Conservation (phyloP, 2,113 vertebrate genomes). For the Drymodes brunneopygia region DNA sequence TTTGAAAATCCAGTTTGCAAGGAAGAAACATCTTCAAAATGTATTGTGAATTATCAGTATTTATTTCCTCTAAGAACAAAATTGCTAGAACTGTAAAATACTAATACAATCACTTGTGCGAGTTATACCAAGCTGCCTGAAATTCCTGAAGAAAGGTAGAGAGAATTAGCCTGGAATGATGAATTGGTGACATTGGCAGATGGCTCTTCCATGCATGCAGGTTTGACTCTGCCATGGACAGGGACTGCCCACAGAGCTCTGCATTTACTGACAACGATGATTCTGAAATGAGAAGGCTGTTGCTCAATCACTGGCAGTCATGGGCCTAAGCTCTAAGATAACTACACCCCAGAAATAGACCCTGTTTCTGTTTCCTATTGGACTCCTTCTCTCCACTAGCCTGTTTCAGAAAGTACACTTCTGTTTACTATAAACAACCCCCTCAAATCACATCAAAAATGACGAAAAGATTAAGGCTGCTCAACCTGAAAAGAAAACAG, state of each 20-base stretch:
- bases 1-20: neutral
- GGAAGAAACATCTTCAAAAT: neutral
- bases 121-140: neutral
- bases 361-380: neutral
- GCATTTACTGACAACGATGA: neutral
- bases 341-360: neutral
- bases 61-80: neutral
- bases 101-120: neutral
- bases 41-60: neutral
- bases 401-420: neutral
- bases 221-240: neutral
- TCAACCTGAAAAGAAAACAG: neutral
- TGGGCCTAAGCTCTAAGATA: neutral
- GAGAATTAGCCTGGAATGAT: neutral
- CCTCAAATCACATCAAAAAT: neutral
- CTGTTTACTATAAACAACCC: neutral
- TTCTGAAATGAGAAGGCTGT: neutral
- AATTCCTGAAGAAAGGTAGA: accelerated
- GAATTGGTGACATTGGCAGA: neutral
- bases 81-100: neutral
- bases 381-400: neutral
- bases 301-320: neutral
- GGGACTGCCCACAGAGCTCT: neutral
- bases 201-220: accelerated
- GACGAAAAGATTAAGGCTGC: neutral